A percentile compares a stretch with the other conserved stretches of the same genome.
phyloP scores from a whole-genome alignment of 2,797 vertebrate genomes.

The Danio aesculapii region DNA sequence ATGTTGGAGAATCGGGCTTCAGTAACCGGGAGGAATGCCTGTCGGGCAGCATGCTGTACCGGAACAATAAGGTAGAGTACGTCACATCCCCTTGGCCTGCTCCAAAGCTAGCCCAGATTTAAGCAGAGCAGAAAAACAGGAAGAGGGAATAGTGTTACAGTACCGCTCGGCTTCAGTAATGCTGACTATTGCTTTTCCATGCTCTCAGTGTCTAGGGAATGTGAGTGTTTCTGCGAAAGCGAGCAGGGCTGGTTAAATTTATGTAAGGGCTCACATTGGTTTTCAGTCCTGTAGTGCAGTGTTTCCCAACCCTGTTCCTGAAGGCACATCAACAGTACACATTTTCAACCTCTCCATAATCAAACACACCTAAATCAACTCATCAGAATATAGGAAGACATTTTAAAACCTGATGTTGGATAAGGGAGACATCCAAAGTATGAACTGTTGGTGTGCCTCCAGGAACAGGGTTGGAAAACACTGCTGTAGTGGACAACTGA shows the following conservation, averaged over 20 bases:
- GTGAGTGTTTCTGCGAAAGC: constrained; percentile 39
- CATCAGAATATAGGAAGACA: too few relatives aligned
- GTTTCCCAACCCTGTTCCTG: too few relatives aligned
- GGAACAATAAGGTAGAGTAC: constrained; percentile 89
- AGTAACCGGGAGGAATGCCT: constrained; percentile 86
- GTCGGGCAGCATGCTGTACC: constrained; percentile 82
- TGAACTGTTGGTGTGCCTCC: too few relatives aligned
- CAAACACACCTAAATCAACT: too few relatives aligned
- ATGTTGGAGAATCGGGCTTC: constrained; percentile 76
- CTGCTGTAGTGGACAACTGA: too few relatives aligned
- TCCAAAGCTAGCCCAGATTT: constrained; percentile 57
- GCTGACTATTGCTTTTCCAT: constrained; percentile 71
- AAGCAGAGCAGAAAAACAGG: constrained; percentile 70
- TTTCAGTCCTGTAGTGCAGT: background rate
- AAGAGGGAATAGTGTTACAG: constrained; percentile 61
- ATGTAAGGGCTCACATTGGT: constrained; percentile 6
- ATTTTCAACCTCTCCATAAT: too few relatives aligned
- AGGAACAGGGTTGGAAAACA: too few relatives aligned
- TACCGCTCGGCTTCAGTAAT: constrained; percentile 64
- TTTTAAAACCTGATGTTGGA: too few relatives aligned
- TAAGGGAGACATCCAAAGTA: too few relatives aligned
- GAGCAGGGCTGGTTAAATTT: constrained; percentile 17
- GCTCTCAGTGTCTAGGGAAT: constrained; percentile 65
- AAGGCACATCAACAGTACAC: too few relatives aligned
- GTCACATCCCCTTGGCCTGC: constrained; percentile 32